Base-by-base conservation (phyloP, 2,113 vertebrate genomes). In the Tylochromis polylepis region DNA sequence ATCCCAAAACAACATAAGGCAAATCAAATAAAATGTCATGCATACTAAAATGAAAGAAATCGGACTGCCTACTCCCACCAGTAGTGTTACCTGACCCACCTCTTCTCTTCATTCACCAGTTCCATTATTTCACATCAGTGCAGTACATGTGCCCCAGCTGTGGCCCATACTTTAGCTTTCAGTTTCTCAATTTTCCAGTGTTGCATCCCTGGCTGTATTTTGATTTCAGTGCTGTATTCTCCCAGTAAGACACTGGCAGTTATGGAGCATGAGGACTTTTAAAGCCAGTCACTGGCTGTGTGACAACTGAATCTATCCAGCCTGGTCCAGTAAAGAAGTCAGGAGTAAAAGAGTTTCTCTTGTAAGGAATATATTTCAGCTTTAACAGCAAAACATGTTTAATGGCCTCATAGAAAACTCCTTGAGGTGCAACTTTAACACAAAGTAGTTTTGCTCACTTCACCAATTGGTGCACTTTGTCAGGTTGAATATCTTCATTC, bases 91-190 rank as follows among this genome's bases (percentile, higher is more conserved):
- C 67, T 46, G 67, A 72, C 22, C 38, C 38, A 72, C 38, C 38
- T 51, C 7, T 46, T 14, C 43, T 2, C 38, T 46, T 43, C 38
- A 70, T n/a, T 72, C 38, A 46, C 24, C 38, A 72, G n/a, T 2
- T 67, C 36, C 3, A 41, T 70, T 70, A 2, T 1, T 65, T 38
- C n/a, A 70, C 41, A 67, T 41, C 62, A 41, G 36, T 41, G 11
- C 67, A 46, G 38, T 24, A 43, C 38, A 46, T 16, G 8, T 46
- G 22, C 24, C 8, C 38, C 65, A 70, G 38, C 65, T 46, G 67
- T 46, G 22, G 22, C 38, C 3, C 0, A 0, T 0, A 46, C 0
- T 27, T 72, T 27, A 72, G 22, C n/a, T 72, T 46, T 72, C 22
- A 46, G 8, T 27, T 18, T 29, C 8, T 72, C 65, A 29, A 18